Evolutionary conservation across 2,888 invertebrate species (phyloP).

Genomic region (Melipona beecheii): DNA sequence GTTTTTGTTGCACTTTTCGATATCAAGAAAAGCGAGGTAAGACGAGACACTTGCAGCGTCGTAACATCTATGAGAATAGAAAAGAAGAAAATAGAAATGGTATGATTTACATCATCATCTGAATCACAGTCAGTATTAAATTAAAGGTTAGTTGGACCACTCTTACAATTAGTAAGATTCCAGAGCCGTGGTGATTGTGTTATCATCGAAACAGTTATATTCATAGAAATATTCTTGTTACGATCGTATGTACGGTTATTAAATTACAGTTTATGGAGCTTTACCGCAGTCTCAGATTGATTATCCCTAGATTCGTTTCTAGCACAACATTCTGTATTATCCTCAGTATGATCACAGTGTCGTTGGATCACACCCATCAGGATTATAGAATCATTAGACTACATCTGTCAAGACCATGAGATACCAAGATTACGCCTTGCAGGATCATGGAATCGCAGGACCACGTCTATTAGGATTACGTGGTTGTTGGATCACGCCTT

Average conservation of each 20-base stretch:
- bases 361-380: background rate
- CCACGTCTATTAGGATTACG: background rate
- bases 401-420: background rate
- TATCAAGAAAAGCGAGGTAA: background rate
- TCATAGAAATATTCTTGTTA: background rate
- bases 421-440: background rate
- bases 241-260: no score
- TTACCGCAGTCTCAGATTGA: accelerated
- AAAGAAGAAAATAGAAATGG: background rate
- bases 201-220: background rate
- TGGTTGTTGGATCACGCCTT: background rate
- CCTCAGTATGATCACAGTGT: background rate
- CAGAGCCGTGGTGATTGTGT: background rate
- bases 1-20: background rate
- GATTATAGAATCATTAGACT: background rate
- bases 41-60: background rate
- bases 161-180: no score
- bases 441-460: background rate
- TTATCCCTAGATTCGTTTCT: background rate
- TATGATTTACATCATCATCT: background rate
- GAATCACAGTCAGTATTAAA: background rate
- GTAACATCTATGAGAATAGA: background rate
- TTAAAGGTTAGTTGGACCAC: background rate
- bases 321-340: background rate
- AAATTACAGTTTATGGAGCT: background rate